These are phyloP conservation scores for Hiodon alosoides DNA, from an alignment of 2,113 vertebrate genomes.

Conservation along the genomic window DNA sequence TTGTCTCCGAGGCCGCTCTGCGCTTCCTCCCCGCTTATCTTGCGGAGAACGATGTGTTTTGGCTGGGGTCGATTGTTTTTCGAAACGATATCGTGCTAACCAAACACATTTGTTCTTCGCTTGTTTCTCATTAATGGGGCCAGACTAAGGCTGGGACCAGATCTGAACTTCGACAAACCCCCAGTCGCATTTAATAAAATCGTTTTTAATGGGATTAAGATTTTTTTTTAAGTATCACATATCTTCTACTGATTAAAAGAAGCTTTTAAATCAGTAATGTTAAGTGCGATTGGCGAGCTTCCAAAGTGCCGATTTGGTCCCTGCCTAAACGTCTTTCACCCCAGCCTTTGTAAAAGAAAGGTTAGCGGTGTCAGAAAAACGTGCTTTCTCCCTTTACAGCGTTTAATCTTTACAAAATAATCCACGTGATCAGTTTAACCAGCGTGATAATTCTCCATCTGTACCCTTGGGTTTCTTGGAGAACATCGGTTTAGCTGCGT, in stretches of 20 bases:
- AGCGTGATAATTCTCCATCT: no score
- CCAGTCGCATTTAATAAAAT: no score
- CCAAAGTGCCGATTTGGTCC: no score
- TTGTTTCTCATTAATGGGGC: constrained; percentile 96
- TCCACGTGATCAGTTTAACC: no score
- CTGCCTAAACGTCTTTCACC: constrained; percentile 51
- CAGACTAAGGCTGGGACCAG: constrained; percentile 62
- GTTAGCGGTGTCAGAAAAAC: constrained; percentile 73
- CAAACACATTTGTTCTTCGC: constrained; percentile 87
- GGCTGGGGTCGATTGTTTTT: constrained; percentile 71
- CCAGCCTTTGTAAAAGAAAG: constrained; percentile 71
- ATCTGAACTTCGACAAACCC: no score
- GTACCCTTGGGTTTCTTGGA: no score
- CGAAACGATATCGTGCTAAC: constrained; percentile 75
- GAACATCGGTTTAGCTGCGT: constrained; percentile 96
- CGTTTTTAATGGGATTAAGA: no score
- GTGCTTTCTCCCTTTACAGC: constrained; percentile 67
- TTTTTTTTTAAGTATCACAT: no score
- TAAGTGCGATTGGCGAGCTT: no score
- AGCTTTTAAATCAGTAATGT: no score
- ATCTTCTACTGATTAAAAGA: no score
- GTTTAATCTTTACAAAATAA: constrained; percentile 48
- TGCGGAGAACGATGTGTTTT: constrained; percentile 73
- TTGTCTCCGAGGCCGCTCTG: no score
- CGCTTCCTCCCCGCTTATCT: constrained; percentile 68